Percentiles rank a stretch among this genome's conserved stretches.
Evolutionary conservation across 1,140 invertebrate species (phyloP).

Genomic region (Nixonia krombeini): DNA sequence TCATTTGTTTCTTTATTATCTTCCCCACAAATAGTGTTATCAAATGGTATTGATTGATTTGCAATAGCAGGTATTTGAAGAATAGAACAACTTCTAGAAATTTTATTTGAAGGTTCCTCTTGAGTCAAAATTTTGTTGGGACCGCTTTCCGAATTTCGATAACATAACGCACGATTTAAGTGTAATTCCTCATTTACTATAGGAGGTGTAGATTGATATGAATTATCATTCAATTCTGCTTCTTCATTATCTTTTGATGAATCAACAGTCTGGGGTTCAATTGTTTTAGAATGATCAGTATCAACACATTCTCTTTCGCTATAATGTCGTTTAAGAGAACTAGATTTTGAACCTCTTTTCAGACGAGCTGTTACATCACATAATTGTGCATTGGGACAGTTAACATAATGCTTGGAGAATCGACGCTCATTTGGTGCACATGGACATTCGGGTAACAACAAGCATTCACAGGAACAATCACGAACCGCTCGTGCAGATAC

Average conservation of each 20-base stretch:
- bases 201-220: too few relatives aligned
- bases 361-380: constrained; percentile 31
- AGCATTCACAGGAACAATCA: constrained; percentile 52
- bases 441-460: constrained; percentile 48
- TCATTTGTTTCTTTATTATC: background rate
- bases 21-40: background rate
- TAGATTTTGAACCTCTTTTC: constrained; percentile 21
- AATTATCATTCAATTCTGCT: too few relatives aligned
- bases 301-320: too few relatives aligned
- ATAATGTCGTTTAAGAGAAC: constrained; percentile 14
- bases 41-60: background rate
- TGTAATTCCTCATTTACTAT: background rate
- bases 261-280: too few relatives aligned
- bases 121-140: background rate
- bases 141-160: background rate
- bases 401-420: constrained; percentile 39
- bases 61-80: too few relatives aligned
- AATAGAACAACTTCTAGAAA: background rate
- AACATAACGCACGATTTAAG: background rate
- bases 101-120: background rate
- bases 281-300: too few relatives aligned
- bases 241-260: too few relatives aligned
- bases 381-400: constrained; percentile 39
- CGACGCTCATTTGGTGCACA: constrained; percentile 53
- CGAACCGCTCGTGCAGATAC: constrained; percentile 38